These are phyloP conservation scores for Pseudopleuronectes americanus DNA, from an alignment of 2,797 vertebrate species.

Conservation along the genomic window DNA sequence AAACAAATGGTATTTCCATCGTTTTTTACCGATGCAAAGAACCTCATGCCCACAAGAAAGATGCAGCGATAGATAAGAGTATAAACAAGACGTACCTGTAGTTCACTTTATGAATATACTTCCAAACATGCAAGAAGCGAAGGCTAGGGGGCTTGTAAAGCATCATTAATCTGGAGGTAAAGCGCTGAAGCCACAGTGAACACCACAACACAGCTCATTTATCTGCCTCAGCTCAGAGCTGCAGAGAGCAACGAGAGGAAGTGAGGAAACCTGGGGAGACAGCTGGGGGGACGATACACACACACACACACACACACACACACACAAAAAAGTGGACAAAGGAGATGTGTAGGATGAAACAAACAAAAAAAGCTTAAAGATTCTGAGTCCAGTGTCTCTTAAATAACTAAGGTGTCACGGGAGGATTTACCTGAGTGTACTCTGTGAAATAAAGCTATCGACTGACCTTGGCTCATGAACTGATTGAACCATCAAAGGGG, in stretches of 20 bases:
- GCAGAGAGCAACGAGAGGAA: slow-evolving; percentile 60
- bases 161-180: slow-evolving; percentile 82
- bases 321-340: slow-evolving; percentile 32
- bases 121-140: slow-evolving; percentile 74
- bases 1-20: slow-evolving; percentile 11
- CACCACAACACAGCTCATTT: slow-evolving; percentile 80
- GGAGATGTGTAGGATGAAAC: slow-evolving; percentile 29
- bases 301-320: slow-evolving; percentile 2
- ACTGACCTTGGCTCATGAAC: slow-evolving; percentile 63
- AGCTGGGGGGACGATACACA: slow-evolving; percentile 27
- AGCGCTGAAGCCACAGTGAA: slow-evolving; percentile 75
- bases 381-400: slow-evolving; percentile 6
- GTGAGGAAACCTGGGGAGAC: slow-evolving; percentile 58
- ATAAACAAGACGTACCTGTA: slow-evolving; percentile 73
- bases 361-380: slow-evolving; percentile 18
- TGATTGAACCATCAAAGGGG: slow-evolving; percentile 70
- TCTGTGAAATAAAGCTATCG: slow-evolving; percentile 44
- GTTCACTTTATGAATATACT: slow-evolving; percentile 72
- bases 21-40: slow-evolving; percentile 52
- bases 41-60: slow-evolving; percentile 55
- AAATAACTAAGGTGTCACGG: slow-evolving; percentile 18
- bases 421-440: slow-evolving; percentile 5
- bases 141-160: slow-evolving; percentile 64
- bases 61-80: slow-evolving; percentile 45
- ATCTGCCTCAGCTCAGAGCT: slow-evolving; percentile 74